A percentile compares a stretch with the other conserved stretches of the same genome.
phyloP scores from a whole-genome alignment of 2,113 vertebrate genomes.

The Cyphomyrus plagiostoma region DNA sequence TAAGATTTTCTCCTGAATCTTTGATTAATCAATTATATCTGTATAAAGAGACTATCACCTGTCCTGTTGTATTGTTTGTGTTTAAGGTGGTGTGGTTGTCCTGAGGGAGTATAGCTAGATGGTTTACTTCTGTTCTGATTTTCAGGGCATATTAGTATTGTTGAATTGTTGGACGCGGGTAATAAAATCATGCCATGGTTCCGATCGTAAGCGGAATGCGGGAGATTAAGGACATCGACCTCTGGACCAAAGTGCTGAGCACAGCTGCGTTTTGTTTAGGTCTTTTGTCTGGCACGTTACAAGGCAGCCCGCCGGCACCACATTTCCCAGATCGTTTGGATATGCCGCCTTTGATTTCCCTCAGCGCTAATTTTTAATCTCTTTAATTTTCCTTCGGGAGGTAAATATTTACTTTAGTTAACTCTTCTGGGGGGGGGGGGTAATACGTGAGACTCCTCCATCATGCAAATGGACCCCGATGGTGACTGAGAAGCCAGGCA shows the following conservation, averaged over 20 bases:
- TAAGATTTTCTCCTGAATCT: background rate
- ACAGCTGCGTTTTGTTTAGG: conserved; percentile 6
- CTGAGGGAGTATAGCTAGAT: background rate
- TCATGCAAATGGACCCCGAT: background rate
- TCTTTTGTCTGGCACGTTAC: background rate
- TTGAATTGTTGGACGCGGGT: background rate
- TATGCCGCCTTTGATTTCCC: background rate
- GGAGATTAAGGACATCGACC: background rate
- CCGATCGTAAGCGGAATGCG: background rate
- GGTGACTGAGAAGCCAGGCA: background rate
- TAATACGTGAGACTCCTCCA: too few relatives aligned
- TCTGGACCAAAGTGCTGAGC: background rate
- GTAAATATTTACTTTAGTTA: conserved; percentile 12
- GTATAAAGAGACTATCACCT: background rate
- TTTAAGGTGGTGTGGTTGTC: background rate
- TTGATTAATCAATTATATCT: background rate
- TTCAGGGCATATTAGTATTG: background rate
- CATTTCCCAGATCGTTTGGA: background rate
- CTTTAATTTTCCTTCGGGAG: background rate
- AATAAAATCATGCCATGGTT: background rate
- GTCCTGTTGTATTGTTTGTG: background rate
- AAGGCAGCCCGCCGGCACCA: background rate
- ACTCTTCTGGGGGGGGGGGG: background rate
- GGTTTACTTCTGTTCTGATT: background rate
- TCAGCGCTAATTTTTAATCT: background rate